Conservation (phyloP, 2,888 invertebrate species). For the Rhamphomyia laevipes region DNA sequence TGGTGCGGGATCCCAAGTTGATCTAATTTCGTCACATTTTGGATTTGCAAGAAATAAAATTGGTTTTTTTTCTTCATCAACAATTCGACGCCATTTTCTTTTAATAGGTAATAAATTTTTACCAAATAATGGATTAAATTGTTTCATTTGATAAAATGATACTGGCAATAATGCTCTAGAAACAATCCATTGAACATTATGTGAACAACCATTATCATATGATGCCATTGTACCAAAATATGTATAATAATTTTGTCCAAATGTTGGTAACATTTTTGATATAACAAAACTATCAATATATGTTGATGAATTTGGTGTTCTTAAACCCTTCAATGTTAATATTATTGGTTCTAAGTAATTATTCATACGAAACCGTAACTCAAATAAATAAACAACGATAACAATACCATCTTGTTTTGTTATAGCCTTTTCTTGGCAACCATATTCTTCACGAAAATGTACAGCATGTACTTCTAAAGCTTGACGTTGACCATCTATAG, state of each 20-base stretch:
- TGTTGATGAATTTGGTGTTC: conserved; percentile 40
- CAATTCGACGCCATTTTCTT: conserved; percentile 2
- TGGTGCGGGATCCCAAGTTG: conserved; percentile 8
- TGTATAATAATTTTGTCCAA: conserved; percentile 49
- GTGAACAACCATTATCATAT: conserved; percentile 35
- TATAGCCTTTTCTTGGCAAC: no score
- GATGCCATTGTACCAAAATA: conserved; percentile 47
- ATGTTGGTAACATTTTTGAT: conserved; percentile 42
- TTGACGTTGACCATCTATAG: conserved; percentile 42
- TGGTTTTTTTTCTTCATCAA: not conserved
- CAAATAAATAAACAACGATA: conserved; percentile 49
- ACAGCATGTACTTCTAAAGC: conserved; percentile 45
- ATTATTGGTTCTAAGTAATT: conserved; percentile 11
- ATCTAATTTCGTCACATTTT: not conserved
- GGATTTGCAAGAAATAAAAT: conserved; percentile 12
- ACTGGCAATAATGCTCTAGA: conserved; percentile 46
- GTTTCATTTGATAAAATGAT: conserved; percentile 45
- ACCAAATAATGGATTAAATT: conserved; percentile 28
- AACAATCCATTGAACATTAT: conserved; percentile 49
- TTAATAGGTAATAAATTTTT: conserved; percentile 5
- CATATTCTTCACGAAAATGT: conserved; percentile 30
- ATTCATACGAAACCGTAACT: conserved; percentile 34
- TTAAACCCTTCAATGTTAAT: conserved; percentile 35
- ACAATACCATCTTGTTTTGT: conserved; percentile 41
- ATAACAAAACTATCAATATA: conserved; percentile 43